These are phyloP conservation scores for Pseudonaja textilis DNA, from an alignment of 2,113 vertebrate species.

Conservation along the genomic window DNA sequence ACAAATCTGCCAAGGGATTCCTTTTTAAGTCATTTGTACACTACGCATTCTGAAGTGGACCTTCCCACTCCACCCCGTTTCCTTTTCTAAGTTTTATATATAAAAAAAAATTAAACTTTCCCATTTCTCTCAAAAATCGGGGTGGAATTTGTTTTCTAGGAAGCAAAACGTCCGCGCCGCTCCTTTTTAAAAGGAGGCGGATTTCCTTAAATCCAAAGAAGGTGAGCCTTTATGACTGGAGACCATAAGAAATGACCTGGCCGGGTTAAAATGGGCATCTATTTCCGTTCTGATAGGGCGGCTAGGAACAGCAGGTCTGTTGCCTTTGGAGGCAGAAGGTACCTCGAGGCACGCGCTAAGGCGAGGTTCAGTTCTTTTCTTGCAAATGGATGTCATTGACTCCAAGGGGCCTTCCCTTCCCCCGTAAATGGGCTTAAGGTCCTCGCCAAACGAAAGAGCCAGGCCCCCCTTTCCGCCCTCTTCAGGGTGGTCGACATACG, in stretches of 20 bases:
- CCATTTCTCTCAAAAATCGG: conserved; percentile 22
- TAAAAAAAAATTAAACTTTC: too few relatives aligned
- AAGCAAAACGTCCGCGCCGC: not conserved
- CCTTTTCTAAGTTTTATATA: conserved; percentile 31
- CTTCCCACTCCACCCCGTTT: not conserved
- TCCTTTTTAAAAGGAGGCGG: not conserved
- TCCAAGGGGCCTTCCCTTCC: not conserved
- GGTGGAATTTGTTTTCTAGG: not conserved
- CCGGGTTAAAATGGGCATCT: conserved; percentile 15
- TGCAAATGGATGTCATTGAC: not conserved
- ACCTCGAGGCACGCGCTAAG: not conserved
- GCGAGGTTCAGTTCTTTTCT: not conserved
- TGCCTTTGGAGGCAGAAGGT: not conserved
- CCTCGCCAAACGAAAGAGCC: not conserved
- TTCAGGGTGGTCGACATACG: not conserved
- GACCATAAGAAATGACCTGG: not conserved
- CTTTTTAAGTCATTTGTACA: conserved; percentile 43
- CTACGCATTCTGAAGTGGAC: conserved; percentile 47
- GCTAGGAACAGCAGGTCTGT: not conserved
- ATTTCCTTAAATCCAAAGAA: conserved; percentile 5
- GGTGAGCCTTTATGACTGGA: not conserved
- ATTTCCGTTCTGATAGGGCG: not conserved
- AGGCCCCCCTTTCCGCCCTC: not conserved
- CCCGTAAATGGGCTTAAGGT: not conserved
- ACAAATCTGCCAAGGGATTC: conserved; percentile 37